phyloP scores from a whole-genome alignment of 2,888 invertebrate genomes.

The Lithosia quadra region DNA sequence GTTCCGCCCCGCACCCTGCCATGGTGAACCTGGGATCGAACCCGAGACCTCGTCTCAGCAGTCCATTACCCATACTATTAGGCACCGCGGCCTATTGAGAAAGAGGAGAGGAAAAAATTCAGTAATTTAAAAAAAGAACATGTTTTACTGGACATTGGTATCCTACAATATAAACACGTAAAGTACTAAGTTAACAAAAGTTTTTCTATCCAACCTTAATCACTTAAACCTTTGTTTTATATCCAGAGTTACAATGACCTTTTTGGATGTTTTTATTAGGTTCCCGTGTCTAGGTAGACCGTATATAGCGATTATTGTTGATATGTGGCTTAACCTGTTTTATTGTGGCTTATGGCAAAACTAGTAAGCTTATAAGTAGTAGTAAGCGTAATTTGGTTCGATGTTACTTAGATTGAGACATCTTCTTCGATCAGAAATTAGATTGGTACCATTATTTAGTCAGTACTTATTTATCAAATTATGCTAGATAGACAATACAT shows the following conservation, averaged over 20 bases:
- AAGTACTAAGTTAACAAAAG: not conserved
- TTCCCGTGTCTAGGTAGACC: slow-evolving; percentile 36
- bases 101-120: no score
- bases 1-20: no score
- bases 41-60: no score
- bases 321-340: slow-evolving; percentile 45
- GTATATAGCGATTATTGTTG: slow-evolving; percentile 48
- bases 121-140: no score
- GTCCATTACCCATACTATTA: no score
- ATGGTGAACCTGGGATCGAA: no score
- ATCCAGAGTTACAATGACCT: slow-evolving; percentile 26
- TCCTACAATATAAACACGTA: no score
- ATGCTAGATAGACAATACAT: not conserved
- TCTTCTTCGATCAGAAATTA: no score
- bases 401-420: not conserved
- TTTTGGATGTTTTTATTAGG: slow-evolving; percentile 50
- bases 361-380: not conserved
- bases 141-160: no score
- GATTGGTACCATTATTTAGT: not conserved
- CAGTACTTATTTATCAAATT: not conserved
- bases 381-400: not conserved
- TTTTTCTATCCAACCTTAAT: slow-evolving; percentile 29
- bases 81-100: no score
- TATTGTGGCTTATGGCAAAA: slow-evolving; percentile 33
- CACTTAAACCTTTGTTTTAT: slow-evolving; percentile 43